A percentile compares a stretch with the other conserved stretches of the same genome.
phyloP scores from a whole-genome alignment of 2,113 vertebrate species.

The Columba livia region DNA sequence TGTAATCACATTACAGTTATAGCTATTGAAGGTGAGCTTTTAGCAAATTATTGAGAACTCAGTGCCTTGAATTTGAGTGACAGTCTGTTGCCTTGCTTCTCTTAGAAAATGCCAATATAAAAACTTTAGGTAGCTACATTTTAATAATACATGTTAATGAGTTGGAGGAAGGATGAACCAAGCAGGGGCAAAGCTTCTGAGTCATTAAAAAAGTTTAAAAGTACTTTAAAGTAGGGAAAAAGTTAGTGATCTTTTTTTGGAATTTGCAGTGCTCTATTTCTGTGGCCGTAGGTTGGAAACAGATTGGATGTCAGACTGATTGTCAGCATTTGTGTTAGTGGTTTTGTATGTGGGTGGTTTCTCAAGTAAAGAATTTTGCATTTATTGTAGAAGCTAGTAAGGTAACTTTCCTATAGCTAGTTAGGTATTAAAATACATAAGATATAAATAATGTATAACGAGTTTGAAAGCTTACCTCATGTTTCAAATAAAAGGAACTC shows the following conservation, averaged over 20 bases:
- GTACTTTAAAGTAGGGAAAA: conserved; percentile 5
- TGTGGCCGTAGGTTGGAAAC: conserved; percentile 52
- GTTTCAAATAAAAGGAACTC: neutral
- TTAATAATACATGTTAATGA: neutral
- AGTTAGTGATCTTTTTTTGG: conserved; percentile 35
- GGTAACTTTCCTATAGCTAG: conserved; percentile 6
- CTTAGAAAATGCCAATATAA: neutral
- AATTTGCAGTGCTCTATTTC: conserved; percentile 44
- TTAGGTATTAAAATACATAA: neutral
- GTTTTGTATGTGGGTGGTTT: conserved; percentile 34
- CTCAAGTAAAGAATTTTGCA: neutral
- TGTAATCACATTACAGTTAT: neutral
- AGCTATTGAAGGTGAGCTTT: neutral
- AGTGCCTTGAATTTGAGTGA: neutral
- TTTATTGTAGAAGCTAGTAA: conserved; percentile 39
- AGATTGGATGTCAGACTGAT: conserved; percentile 70
- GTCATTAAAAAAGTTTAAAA: conserved; percentile 17
- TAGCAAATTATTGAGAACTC: neutral
- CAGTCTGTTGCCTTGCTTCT: neutral
- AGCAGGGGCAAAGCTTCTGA: conserved; percentile 7
- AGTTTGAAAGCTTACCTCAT: neutral
- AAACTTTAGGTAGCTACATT: neutral
- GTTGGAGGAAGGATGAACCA: neutral
- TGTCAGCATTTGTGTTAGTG: conserved; percentile 47
- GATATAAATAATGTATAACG: neutral